Base-by-base conservation (phyloP, 2,113 vertebrate species). In the Sterna hirundo region DNA sequence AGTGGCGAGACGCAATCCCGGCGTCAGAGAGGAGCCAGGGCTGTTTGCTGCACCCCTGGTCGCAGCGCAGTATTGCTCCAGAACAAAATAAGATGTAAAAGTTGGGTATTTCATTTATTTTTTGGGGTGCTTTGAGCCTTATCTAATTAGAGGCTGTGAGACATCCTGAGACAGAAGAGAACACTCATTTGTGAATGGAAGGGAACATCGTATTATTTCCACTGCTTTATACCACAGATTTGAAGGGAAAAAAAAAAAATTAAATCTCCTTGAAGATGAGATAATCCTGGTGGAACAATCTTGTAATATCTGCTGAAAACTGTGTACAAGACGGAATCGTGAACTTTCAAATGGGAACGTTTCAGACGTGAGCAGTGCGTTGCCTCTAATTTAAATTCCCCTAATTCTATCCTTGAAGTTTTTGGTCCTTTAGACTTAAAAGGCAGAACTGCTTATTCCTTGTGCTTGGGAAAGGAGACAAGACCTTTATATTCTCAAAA, bases 341-440 rank as follows among this genome's bases (percentile, higher is more conserved):
- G 55, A 84, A 80, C 64, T 85, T 84, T 21, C 60, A 57, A 42
- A 94, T 2, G 29, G 69, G 85, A 83, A 51, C 8, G 3, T 68
- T 97, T 86, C 84, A 44, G 78, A 25, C 0, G 4, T 34, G 60
- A 36, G 51, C 69, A 61, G n/a, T 40, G 42, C 22, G 51, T 70
- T 76, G 55, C 69, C 68, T 86, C 27, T 60, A 44, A 71, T 92
- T 88, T 71, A 49, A 94, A 95, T 86, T 89, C 87, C 26, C 42
- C 20, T 61, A 69, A 85, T 95, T 92, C 64, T 75, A 7, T 72
- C 46, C 74, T 75, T 90, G 26, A 69, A 55, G 22, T 4, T 89
- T 60, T 87, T 47, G 15, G 51, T 65, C 34, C 46, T 80, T 87
- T 47, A 44, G 64, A 61, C 44, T 90, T 81, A 76, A 89, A 94